phyloP scores from a whole-genome alignment of 2,888 invertebrate species.

The Phengaris arion region DNA sequence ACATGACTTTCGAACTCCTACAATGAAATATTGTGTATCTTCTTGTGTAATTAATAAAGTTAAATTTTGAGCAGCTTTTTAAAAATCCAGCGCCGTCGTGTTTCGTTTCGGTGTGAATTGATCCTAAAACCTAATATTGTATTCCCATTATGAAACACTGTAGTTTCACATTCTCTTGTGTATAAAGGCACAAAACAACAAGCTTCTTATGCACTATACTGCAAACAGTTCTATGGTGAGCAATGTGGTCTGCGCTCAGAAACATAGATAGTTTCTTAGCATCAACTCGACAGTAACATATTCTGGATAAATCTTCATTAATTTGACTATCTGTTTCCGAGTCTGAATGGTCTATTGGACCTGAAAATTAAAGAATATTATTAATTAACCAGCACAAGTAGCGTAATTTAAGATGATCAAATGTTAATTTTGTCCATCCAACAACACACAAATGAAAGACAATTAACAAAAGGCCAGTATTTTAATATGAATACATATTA shows the following conservation, averaged over 20 bases:
- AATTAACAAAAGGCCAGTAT: too few relatives aligned
- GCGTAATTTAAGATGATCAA: too few relatives aligned
- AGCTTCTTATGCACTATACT: constrained; percentile 87
- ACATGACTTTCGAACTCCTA: too few relatives aligned
- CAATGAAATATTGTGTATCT: too few relatives aligned
- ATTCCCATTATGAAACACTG: constrained; percentile 90
- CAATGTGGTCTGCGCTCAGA: constrained; percentile 87
- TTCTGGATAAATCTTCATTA: constrained; percentile 58
- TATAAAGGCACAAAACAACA: constrained; percentile 86
- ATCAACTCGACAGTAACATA: constrained; percentile 83
- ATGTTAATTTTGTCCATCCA: too few relatives aligned
- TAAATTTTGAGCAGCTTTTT: too few relatives aligned
- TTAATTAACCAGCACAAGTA: too few relatives aligned
- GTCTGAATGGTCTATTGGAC: constrained; percentile 71
- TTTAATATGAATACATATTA: too few relatives aligned
- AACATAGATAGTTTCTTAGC: constrained; percentile 90
- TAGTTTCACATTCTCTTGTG: constrained; percentile 86
- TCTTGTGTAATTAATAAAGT: too few relatives aligned
- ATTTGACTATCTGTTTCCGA: constrained; percentile 68
- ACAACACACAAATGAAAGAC: too few relatives aligned
- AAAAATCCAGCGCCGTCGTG: too few relatives aligned
- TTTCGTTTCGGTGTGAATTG: too few relatives aligned
- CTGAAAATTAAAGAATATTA: constrained; percentile 46
- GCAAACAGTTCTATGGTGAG: constrained; percentile 85
- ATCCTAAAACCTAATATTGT: constrained; percentile 41